Evolutionary conservation across 2,888 invertebrate species (phyloP).

Genomic region (Eupithecia dodoneata): DNA sequence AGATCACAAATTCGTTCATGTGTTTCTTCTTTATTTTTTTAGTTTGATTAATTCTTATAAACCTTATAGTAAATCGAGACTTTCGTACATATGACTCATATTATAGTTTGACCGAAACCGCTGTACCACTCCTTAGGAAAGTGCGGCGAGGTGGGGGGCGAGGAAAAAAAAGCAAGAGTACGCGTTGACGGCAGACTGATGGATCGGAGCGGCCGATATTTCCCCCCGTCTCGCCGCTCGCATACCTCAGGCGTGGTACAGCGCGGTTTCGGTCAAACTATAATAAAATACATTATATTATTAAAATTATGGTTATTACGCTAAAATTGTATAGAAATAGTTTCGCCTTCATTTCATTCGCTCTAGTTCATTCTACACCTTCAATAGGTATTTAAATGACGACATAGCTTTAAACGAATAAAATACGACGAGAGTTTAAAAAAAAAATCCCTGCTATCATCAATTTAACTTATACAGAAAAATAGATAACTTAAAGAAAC

Average conservation of each 20-base stretch:
- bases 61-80: background rate
- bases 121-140: too few relatives aligned
- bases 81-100: background rate
- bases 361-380: background rate
- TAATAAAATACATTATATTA: background rate
- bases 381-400: background rate
- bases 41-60: background rate
- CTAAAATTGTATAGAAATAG: background rate
- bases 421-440: too few relatives aligned
- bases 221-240: too few relatives aligned
- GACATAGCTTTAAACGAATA: background rate
- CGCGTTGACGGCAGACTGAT: too few relatives aligned
- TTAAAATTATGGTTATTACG: background rate
- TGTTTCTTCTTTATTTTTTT: background rate
- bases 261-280: too few relatives aligned
- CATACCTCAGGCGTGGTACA: too few relatives aligned
- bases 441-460: background rate
- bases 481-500: too few relatives aligned
- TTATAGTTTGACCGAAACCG: background rate
- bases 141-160: too few relatives aligned
- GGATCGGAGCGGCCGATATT: too few relatives aligned
- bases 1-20: slow-evolving; percentile 27
- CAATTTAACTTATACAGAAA: too few relatives aligned
- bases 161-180: too few relatives aligned
- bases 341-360: background rate